Percentiles rank a stretch among this genome's conserved stretches.
Evolutionary conservation across 2,888 invertebrate genomes (phyloP).

Genomic region (Oscheius sp.): DNA sequence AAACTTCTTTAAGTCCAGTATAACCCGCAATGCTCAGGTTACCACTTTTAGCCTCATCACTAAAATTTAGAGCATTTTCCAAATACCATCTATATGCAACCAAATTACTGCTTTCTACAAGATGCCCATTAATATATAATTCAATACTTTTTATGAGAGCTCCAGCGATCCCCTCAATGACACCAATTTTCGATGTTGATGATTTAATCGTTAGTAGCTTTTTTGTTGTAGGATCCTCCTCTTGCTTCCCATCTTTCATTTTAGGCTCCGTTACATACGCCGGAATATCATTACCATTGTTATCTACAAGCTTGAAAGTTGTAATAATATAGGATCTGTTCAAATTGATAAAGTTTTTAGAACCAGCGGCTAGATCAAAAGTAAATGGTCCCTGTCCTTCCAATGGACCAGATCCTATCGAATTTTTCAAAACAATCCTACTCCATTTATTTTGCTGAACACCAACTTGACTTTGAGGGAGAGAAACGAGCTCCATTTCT

Average conservation of each 20-base stretch:
- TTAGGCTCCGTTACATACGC: neutral
- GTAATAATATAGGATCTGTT: neutral
- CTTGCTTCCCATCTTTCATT: neutral
- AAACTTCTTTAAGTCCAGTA: neutral
- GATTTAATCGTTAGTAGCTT: neutral
- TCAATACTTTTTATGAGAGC: neutral
- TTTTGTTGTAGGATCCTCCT: neutral
- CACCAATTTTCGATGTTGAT: neutral
- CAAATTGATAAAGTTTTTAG: constrained; percentile 1
- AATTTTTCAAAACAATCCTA: neutral
- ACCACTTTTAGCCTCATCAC: neutral
- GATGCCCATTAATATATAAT: neutral
- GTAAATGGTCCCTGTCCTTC: neutral
- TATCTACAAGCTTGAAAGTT: neutral
- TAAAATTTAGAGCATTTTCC: neutral
- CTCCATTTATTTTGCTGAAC: neutral
- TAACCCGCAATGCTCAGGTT: neutral
- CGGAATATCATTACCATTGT: neutral
- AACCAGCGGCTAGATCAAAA: neutral
- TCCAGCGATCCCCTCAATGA: neutral
- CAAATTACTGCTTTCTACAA: neutral
- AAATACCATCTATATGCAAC: neutral
- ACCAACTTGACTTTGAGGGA: too few relatives aligned
- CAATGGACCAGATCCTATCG: neutral
- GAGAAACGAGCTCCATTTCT: too few relatives aligned